Percentiles rank a stretch among this genome's conserved stretches.
phyloP scores from a whole-genome alignment of 2,797 vertebrate species.

The Babyrousa celebensis region DNA sequence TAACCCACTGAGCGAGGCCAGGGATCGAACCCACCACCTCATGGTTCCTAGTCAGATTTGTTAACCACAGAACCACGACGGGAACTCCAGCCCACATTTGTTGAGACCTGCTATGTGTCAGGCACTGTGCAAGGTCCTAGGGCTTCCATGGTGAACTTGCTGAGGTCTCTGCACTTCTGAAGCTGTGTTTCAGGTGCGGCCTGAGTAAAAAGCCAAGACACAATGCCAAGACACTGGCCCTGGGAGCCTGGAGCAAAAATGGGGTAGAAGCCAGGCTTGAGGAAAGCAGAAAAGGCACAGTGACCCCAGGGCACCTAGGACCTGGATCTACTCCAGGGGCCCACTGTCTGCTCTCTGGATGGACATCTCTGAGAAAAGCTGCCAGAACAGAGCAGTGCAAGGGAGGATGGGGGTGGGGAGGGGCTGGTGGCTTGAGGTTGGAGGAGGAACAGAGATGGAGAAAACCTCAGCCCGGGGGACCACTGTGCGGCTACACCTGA shows the following conservation, averaged over 20 bases:
- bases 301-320: not conserved
- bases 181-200: not conserved
- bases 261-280: not conserved
- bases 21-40: too few relatives aligned
- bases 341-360: not conserved
- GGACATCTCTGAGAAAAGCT: not conserved
- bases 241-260: not conserved
- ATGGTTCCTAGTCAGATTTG: too few relatives aligned
- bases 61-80: too few relatives aligned
- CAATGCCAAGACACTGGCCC: not conserved
- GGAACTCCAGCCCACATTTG: not conserved
- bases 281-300: not conserved
- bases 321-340: not conserved
- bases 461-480: constrained; percentile 79
- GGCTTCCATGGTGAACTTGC: not conserved
- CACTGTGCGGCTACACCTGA: constrained; percentile 66
- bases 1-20: too few relatives aligned
- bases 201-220: not conserved
- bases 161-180: not conserved
- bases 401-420: not conserved
- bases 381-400: not conserved
- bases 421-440: constrained; percentile 76
- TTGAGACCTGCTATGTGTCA: not conserved
- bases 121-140: not conserved
- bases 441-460: constrained; percentile 53